Conservation (phyloP, 2,113 vertebrate genomes). For the Mastomys natalensis region DNA sequence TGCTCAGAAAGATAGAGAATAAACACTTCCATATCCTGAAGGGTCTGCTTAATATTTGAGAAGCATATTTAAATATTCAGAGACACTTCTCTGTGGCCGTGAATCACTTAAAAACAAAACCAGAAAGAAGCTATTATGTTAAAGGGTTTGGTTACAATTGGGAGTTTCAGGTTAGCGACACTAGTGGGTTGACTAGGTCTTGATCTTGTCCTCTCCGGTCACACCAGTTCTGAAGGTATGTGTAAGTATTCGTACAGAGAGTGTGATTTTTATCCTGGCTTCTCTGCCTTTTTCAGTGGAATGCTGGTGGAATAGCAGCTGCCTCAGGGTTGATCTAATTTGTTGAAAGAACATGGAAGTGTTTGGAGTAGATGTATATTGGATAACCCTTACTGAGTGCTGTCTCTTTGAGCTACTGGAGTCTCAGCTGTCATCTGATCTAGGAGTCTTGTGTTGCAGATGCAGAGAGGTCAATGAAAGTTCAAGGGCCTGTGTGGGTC, state of each 20-base stretch:
- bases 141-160: background rate
- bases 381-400: background rate
- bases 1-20: background rate
- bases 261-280: background rate
- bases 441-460: background rate
- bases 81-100: background rate
- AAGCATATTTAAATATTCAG: slow-evolving; percentile 51
- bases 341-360: background rate
- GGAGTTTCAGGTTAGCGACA: background rate
- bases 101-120: slow-evolving; percentile 12
- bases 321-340: background rate
- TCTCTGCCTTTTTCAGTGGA: background rate
- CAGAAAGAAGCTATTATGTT: background rate
- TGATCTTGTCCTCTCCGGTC: background rate
- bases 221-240: background rate
- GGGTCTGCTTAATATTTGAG: slow-evolving; percentile 71
- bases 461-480: background rate
- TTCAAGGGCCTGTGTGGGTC: background rate
- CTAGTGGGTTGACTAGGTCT: background rate
- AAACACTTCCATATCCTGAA: background rate
- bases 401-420: background rate
- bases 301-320: accelerated
- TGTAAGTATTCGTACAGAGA: background rate
- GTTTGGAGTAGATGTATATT: accelerated
- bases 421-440: background rate